phyloP scores from a whole-genome alignment of 2,113 vertebrate genomes.

The Colossoma macropomum region DNA sequence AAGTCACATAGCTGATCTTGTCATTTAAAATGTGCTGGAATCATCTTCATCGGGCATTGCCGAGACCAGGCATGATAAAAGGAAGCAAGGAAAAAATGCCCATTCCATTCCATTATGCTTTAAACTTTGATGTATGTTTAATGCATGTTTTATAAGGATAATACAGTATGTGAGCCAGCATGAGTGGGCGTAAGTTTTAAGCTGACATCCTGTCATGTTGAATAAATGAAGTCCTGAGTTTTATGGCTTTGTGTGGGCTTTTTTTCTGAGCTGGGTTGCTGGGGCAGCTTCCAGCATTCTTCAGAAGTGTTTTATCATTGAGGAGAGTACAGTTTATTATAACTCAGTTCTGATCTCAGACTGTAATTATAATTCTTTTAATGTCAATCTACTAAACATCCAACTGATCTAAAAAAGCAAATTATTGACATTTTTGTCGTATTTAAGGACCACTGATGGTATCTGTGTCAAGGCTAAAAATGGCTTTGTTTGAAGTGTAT shows the following conservation, averaged over 20 bases:
- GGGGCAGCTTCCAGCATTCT: constrained; percentile 16
- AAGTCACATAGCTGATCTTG: background rate
- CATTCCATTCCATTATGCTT: background rate
- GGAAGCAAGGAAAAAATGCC: background rate
- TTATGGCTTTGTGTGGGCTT: constrained; percentile 17
- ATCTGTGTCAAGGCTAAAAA: background rate
- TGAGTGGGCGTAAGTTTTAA: constrained; percentile 25
- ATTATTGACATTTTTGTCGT: background rate
- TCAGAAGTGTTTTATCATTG: background rate
- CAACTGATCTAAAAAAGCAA: background rate
- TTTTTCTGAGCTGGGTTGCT: constrained; percentile 34
- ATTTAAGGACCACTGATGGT: background rate
- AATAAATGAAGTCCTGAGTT: constrained; percentile 42
- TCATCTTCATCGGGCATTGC: background rate
- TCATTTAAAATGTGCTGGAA: background rate
- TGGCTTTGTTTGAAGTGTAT: background rate
- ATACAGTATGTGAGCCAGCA: constrained; percentile 13
- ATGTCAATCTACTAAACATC: background rate
- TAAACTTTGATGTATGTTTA: constrained; percentile 41
- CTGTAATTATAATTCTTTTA: background rate
- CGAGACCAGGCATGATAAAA: background rate
- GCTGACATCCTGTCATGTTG: constrained; percentile 35
- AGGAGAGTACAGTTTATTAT: background rate
- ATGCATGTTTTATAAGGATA: constrained; percentile 39
- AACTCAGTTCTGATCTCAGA: background rate